Evolutionary conservation across 2,797 vertebrate species (phyloP).

Genomic region (Sorex maritimensis): DNA sequence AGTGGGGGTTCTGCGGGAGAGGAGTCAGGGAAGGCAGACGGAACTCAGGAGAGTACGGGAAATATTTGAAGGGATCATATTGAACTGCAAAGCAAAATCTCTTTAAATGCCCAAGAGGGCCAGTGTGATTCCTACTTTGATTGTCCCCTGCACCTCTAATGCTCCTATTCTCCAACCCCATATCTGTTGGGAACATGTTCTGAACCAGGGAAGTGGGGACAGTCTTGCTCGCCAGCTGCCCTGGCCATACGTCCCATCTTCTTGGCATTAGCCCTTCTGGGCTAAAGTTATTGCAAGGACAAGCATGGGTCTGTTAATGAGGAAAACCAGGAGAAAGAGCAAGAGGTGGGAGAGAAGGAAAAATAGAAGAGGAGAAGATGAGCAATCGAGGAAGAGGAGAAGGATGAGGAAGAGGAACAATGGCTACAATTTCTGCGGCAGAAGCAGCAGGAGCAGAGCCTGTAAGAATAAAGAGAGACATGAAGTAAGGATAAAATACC

Average conservation of each 20-base stretch:
- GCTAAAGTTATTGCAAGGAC: neutral
- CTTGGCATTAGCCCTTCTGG: neutral
- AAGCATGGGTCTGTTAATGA: neutral
- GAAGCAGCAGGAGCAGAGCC: neutral
- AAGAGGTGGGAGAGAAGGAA: neutral
- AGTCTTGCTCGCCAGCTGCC: neutral
- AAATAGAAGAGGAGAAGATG: neutral
- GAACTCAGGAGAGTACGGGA: neutral
- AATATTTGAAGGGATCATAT: neutral
- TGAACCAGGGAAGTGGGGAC: neutral
- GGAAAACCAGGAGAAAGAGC: neutral
- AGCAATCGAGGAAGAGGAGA: no score
- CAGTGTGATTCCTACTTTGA: neutral
- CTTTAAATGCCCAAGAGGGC: accelerated
- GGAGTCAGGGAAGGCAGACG: neutral
- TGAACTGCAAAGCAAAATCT: neutral
- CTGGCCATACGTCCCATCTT: neutral
- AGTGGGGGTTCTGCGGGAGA: neutral
- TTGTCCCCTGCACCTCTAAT: neutral
- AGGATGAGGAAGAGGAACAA: no score
- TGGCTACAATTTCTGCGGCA: neutral
- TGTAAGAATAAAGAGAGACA: constrained; percentile 40
- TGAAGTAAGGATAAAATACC: constrained; percentile 19
- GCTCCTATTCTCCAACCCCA: neutral
- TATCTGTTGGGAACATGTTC: neutral